Evolutionary conservation across 2,797 vertebrate genomes (phyloP).

Genomic region (Brachyalestes nurse): DNA sequence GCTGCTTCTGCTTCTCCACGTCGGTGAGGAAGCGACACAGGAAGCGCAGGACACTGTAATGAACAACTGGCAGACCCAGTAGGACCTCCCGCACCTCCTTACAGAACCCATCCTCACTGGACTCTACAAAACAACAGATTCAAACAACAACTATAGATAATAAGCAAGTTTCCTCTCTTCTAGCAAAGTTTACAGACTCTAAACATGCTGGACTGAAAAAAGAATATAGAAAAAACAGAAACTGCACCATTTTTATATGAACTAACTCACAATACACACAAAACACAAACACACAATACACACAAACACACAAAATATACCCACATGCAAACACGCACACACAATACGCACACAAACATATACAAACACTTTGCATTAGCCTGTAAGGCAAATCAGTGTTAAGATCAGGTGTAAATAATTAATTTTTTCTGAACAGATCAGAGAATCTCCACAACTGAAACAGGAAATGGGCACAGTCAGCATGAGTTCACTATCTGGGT

Average conservation of each 20-base stretch:
- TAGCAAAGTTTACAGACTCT: too few species aligned
- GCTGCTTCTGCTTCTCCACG: constrained; percentile 82
- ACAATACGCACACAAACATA: too few species aligned
- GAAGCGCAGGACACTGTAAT: constrained; percentile 87
- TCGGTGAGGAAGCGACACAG: constrained; percentile 88
- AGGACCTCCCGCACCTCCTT: constrained; percentile 80
- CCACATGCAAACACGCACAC: too few species aligned
- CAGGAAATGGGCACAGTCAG: not conserved
- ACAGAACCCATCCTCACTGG: constrained; percentile 73
- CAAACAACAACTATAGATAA: not conserved
- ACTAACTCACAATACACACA: too few species aligned
- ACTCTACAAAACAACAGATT: constrained; percentile 66
- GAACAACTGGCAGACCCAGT: constrained; percentile 82
- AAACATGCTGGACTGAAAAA: not conserved
- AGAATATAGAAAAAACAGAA: too few species aligned
- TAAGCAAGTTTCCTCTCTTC: not conserved
- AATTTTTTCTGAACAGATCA: not conserved
- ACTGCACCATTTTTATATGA: too few species aligned
- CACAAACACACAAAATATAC: too few species aligned
- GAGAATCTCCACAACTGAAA: not conserved
- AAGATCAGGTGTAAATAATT: too few species aligned
- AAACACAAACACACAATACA: too few species aligned
- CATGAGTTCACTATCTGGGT: constrained; percentile 59
- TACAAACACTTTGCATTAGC: too few species aligned
- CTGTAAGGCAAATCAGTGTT: too few species aligned